These are phyloP conservation scores for Xanthia togata DNA, from an alignment of 2,888 invertebrate genomes.

Conservation along the genomic window DNA sequence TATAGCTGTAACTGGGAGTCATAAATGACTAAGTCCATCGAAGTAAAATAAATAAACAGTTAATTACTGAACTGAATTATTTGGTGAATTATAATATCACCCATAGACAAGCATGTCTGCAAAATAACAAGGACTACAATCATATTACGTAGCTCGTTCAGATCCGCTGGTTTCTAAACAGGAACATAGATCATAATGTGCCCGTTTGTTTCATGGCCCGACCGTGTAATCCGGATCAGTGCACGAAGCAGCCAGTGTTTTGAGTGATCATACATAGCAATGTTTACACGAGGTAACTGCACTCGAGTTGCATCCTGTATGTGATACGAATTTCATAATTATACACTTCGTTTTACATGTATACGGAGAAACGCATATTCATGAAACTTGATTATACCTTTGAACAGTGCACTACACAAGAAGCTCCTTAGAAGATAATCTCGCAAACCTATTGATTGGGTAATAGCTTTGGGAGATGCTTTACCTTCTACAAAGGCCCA, in stretches of 20 bases:
- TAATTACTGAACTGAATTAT: too few relatives aligned
- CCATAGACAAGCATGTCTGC: too few relatives aligned
- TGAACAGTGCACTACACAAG: background rate
- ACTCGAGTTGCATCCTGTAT: background rate
- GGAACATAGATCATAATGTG: background rate
- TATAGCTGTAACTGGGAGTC: too few relatives aligned
- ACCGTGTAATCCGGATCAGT: slow-evolving; percentile 7
- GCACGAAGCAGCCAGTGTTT: slow-evolving; percentile 23
- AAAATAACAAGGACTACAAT: too few relatives aligned
- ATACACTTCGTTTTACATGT: background rate
- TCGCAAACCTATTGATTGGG: background rate
- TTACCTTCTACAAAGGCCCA: too few relatives aligned
- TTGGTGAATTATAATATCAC: too few relatives aligned
- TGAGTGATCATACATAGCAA: slow-evolving; percentile 28
- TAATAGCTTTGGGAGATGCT: background rate
- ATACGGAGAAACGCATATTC: background rate
- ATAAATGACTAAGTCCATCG: too few relatives aligned
- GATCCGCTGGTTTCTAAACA: too few relatives aligned
- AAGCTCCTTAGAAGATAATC: background rate
- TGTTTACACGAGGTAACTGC: slow-evolving; percentile 33
- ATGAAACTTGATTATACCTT: background rate
- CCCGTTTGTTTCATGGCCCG: slow-evolving; percentile 3
- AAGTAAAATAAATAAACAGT: too few relatives aligned
- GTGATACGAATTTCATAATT: background rate
- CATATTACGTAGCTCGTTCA: too few relatives aligned